Base-by-base conservation (phyloP, 2,888 invertebrate species). In the Melikaiella ostensackeni region DNA sequence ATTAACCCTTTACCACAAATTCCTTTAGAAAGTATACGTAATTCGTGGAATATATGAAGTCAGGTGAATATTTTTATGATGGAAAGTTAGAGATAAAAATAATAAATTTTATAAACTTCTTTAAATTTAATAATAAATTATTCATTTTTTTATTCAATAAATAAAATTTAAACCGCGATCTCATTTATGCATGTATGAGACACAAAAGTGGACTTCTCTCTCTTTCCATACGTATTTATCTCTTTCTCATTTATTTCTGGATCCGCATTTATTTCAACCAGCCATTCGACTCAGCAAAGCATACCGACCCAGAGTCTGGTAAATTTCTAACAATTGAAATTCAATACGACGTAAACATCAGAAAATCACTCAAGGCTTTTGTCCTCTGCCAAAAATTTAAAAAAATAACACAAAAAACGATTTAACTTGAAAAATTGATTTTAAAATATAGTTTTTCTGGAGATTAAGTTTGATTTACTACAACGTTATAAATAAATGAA, bases 171-270 rank as follows among this genome's bases (percentile, higher is more conserved):
- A 55, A 55, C 55, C 1, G 21, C 50, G n/a, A 50, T n/a, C n/a
- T n/a, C n/a, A n/a, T n/a, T n/a, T n/a, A n/a, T n/a, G n/a, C n/a
- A n/a, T n/a, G n/a, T n/a, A n/a, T n/a, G n/a, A n/a, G n/a, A n/a
- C n/a, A n/a, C 74, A 78, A 61, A 64, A 75, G 50, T 61, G 55
- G 27, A 30, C 74, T 75, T 78, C 78, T 78, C 66, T 78, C 76
- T 76, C 74, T 63, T 61, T 63, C 55, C 30, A 2, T 73, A n/a
- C 50, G 73, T 27, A 57, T 19, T 35, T 77, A 62, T 78, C 70
- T 76, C 74, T 74, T 74, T 66, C 74, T 78, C 77, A 79, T 80
- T 79, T 79, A 80, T 80, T 80, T 80, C 63, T 78, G 80, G 80
- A 75, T 63, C 62, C 77, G 66, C 76, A 78, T 80, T 80, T 77